These are phyloP conservation scores for Dendrophyllia cribrosa DNA, from an alignment of 64 coral and sea anemone species.

Conservation along the genomic window DNA sequence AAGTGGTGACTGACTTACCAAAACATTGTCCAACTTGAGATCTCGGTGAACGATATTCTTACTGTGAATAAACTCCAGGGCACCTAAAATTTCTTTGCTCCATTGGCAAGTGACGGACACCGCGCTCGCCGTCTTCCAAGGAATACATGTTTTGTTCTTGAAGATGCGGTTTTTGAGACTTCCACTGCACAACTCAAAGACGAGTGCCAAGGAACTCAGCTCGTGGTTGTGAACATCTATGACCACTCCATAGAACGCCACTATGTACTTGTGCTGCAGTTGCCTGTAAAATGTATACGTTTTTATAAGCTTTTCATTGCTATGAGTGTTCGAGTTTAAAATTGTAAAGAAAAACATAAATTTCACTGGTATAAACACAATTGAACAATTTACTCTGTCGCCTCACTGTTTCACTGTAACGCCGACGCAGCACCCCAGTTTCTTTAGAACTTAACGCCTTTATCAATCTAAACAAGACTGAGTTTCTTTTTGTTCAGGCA, in stretches of 20 bases:
- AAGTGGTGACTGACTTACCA: neutral
- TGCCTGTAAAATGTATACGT: neutral
- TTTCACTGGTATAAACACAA: too few species aligned
- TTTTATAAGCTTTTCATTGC: too few species aligned
- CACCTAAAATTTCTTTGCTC: neutral
- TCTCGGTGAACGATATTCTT: neutral
- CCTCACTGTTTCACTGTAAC: neutral
- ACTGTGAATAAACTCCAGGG: neutral
- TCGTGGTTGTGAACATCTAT: neutral
- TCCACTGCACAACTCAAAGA: too few species aligned
- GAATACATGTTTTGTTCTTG: neutral
- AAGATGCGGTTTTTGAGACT: neutral
- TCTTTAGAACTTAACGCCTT: too few species aligned
- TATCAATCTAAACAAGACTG: neutral
- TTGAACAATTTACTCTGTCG: neutral
- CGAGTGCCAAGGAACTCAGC: neutral
- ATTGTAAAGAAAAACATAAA: neutral
- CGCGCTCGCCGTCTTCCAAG: neutral
- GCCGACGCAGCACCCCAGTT: too few species aligned
- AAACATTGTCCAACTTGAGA: too few species aligned
- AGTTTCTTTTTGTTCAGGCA: neutral
- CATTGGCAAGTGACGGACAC: neutral
- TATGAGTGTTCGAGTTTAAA: neutral
- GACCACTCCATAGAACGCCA: neutral
- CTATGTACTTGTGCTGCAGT: neutral